phyloP scores from a whole-genome alignment of 1,140 invertebrate species.

The Lineus longissimus region DNA sequence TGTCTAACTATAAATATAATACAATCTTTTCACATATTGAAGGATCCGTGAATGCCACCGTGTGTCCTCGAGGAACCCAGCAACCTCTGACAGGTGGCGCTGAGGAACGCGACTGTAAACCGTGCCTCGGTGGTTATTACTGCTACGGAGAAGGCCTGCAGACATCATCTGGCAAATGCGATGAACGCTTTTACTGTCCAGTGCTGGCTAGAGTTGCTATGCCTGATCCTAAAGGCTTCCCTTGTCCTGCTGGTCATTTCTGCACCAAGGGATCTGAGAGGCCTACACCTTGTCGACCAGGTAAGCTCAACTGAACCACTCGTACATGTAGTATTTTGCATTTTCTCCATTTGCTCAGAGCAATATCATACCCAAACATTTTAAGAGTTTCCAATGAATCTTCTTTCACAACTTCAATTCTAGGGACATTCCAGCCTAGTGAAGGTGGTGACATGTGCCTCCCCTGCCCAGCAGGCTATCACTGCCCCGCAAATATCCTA shows the following conservation, averaged over 20 bases:
- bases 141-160: constrained; percentile 28
- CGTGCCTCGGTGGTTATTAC: constrained; percentile 40
- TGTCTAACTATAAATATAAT: too few species aligned
- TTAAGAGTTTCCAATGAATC: too few species aligned
- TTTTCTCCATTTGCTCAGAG: too few species aligned
- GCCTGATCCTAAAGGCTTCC: constrained; percentile 26
- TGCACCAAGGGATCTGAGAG: constrained; percentile 30
- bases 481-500: constrained; percentile 35
- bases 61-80: constrained; percentile 34
- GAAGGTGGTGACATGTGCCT: constrained; percentile 27
- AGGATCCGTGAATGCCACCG: constrained; percentile 29
- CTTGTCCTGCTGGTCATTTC: constrained; percentile 40
- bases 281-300: constrained; percentile 34
- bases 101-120: constrained; percentile 29
- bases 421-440: constrained; percentile 39
- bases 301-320: constrained; percentile 9
- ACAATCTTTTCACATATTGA: constrained; percentile 1
- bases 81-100: constrained; percentile 31
- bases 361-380: too few species aligned
- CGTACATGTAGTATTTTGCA: too few species aligned
- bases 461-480: constrained; percentile 35
- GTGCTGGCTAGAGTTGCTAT: constrained; percentile 29
- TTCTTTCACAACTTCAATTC: background rate
- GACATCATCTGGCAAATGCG: constrained; percentile 31
- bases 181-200: constrained; percentile 41